Base-by-base conservation (phyloP, 2,888 invertebrate species). In the Clanis bilineata region DNA sequence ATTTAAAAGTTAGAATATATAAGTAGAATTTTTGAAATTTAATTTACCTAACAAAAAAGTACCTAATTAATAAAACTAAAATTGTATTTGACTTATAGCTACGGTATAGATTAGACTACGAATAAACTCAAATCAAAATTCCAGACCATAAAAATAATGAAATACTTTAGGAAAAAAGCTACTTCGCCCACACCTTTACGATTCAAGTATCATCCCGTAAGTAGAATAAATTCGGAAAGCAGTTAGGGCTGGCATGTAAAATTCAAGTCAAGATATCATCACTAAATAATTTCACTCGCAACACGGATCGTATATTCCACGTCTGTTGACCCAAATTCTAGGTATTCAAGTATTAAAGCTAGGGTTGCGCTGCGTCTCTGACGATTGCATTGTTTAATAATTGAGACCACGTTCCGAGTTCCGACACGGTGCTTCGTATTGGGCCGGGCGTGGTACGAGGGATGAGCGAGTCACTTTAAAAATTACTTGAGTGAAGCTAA, bases 341-440 rank as follows among this genome's bases (percentile, higher is more conserved):
- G 79, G 82, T 85, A 79, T 83, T 89, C 85, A 89, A 89, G 89
- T 90, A 90, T 90, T 90, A 84, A 90, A 81, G 83, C 78, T 80
- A 81, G 83, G 83, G 86, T 77, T 81, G 83, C 76, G 67, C 76
- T 68, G 72, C 71, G 76, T 73, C 66, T 62, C 65, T 70, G 78
- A 76, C 87, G 88, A 89, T 88, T 89, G 88, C 88, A 85, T 87
- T 86, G 84, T 82, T 90, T 87, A 90, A 90, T 90, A 90, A 90
- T 90, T 87, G 86, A 90, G 78, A 76, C 79, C 81, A 72, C 81
- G 81, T 81, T 80, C 82, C 84, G 68, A 69, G 81, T 81, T 80
- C 82, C 84, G 68, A 69, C 79, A 75, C 66, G 65, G 79, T 80
- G 72, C 80, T 77, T 73, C 71, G 64, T 69, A 68, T 73, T 69